These are phyloP conservation scores for Psittacula derbiana DNA, from an alignment of 2,797 vertebrate genomes.

Conservation along the genomic window DNA sequence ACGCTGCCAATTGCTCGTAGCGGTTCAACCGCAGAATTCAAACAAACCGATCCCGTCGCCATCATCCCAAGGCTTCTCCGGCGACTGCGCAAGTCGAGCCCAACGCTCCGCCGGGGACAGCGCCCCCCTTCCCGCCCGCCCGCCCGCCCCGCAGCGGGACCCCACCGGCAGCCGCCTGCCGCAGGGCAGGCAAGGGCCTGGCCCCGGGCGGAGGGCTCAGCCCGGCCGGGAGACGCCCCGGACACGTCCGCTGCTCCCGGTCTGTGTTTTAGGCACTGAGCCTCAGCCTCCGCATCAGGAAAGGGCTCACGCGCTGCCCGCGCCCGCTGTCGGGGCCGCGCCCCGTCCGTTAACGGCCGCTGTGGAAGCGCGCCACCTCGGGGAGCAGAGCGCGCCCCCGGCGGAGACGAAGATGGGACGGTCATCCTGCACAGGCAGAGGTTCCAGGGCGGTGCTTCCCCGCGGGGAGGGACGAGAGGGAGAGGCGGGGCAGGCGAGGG, in stretches of 20 bases:
- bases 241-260: not conserved
- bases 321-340: not conserved
- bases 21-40: not conserved
- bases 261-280: not conserved
- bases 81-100: too few species aligned
- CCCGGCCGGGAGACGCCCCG: too few species aligned
- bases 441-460: not conserved
- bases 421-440: accelerated
- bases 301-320: not conserved
- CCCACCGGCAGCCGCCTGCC: too few species aligned
- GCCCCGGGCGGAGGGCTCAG: not conserved
- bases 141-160: too few species aligned
- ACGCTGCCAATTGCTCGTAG: accelerated
- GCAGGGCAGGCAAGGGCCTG: not conserved
- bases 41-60: not conserved
- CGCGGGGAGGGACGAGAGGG: not conserved
- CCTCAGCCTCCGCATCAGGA: not conserved
- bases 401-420: not conserved
- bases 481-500: not conserved
- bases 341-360: not conserved
- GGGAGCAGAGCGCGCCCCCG: not conserved
- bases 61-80: not conserved
- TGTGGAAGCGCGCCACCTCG: not conserved
- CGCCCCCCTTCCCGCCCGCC: not conserved
- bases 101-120: not conserved